Base-by-base conservation (phyloP, 35 echinoderm and acorn worm species). In the Ophiothrix spiculata region DNA sequence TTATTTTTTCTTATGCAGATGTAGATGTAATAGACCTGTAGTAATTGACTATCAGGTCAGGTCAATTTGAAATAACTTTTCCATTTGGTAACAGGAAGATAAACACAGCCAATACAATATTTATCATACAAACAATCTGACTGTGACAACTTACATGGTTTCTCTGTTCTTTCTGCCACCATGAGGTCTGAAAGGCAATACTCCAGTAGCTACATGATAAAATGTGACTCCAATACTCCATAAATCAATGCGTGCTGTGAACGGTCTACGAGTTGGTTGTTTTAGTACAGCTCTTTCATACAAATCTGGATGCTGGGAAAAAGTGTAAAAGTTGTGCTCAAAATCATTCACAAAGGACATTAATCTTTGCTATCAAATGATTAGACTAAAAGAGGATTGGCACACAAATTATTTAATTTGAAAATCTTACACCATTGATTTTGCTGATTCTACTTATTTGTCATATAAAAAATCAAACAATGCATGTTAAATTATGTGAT, bases 191-290 rank as follows among this genome's bases (percentile, higher is more conserved):
- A 98, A 98, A 29, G 95, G 95, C 32, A 98, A 83, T 19, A 83
- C 83, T 33, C 95, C 95, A 35, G 95, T 93, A 37, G 95, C 91
- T 21, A 89, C 84, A 73, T 98, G 95, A 56, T 86, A 98, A 3
- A 98, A 86, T 39, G 95, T 98, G 19, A 98, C 91, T 39, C 95
- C 95, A 54, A 92, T 87, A 11, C 86, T 89, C 95, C 95, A 98
- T 0, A 98, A 85, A 41, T 98, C 95, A 81, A 88, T 93, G 25
- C 85, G 86, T 21, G 95, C 95, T 25, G 95, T 88, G 73, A 91
- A 98, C 4, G 82, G 37, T 34, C 78, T 86, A 32, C 78, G 56
- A 0, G 81, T 94, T 56, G 81, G 85, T 36, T 94, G 77, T 37
- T 89, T 87, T 15, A 98, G 60, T 15, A 98, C 95, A 38, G 95